Percentiles rank a stretch among this genome's conserved stretches.
These are phyloP conservation scores for Galeruca laticollis DNA, from an alignment of 2,888 invertebrate species.

Conservation along the genomic window DNA sequence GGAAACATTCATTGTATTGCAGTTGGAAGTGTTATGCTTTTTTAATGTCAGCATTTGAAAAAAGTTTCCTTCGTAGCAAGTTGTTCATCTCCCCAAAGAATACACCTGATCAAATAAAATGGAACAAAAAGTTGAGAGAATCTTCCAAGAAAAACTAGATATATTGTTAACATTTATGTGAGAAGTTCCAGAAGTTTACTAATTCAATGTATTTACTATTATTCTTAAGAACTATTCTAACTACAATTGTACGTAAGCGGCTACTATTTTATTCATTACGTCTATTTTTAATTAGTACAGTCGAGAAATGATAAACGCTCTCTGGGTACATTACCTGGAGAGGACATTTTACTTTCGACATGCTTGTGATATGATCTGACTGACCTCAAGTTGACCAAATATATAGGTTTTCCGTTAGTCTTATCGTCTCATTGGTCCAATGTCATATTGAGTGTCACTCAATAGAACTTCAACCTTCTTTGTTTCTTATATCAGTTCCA, in stretches of 20 bases:
- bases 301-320: too few relatives aligned
- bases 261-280: neutral
- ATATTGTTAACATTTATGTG: conserved; percentile 11
- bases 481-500: too few relatives aligned
- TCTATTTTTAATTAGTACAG: too few relatives aligned
- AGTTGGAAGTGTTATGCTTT: neutral
- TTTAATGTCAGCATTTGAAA: conserved; percentile 1
- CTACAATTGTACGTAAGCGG: neutral
- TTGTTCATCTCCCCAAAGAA: conserved; percentile 20
- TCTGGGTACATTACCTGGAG: too few relatives aligned
- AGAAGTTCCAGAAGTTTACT: neutral
- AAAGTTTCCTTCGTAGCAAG: conserved; percentile 18
- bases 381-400: too few relatives aligned
- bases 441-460: too few relatives aligned
- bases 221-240: neutral
- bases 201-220: neutral
- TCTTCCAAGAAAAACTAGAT: conserved; percentile 16
- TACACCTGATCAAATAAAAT: conserved; percentile 31
- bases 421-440: too few relatives aligned
- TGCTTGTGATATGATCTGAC: too few relatives aligned
- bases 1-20: neutral
- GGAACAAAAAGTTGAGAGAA: conserved; percentile 21
- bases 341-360: too few relatives aligned
- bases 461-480: too few relatives aligned
- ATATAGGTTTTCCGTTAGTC: too few relatives aligned